phyloP scores from a whole-genome alignment of 2,888 invertebrate species.

The Agrotis segetum region DNA sequence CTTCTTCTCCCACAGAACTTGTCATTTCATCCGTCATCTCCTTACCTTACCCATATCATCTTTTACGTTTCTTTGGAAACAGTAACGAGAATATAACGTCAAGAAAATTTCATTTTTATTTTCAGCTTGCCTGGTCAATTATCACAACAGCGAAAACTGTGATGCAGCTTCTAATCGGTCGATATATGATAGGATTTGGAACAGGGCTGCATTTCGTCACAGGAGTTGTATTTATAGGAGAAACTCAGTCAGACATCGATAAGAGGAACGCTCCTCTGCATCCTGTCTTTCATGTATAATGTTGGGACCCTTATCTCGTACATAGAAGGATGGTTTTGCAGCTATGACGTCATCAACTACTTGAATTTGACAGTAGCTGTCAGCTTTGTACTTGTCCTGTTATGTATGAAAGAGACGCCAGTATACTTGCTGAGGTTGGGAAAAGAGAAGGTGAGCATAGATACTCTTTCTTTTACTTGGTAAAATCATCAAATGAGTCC shows the following conservation, averaged over 20 bases:
- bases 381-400: slow-evolving; percentile 56
- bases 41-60: no score
- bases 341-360: slow-evolving; percentile 70
- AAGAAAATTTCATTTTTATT: slow-evolving; percentile 40
- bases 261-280: slow-evolving; percentile 62
- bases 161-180: slow-evolving; percentile 77
- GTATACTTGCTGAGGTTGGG: slow-evolving; percentile 66
- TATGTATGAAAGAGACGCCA: slow-evolving; percentile 70
- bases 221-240: slow-evolving; percentile 88
- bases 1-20: no score
- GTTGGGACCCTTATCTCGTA: slow-evolving; percentile 68
- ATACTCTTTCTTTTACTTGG: no score
- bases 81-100: not conserved
- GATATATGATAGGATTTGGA: slow-evolving; percentile 88
- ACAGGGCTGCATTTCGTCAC: slow-evolving; percentile 76
- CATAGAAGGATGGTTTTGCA: slow-evolving; percentile 70
- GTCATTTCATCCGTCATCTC: no score
- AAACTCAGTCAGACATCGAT: slow-evolving; percentile 79
- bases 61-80: no score
- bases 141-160: slow-evolving; percentile 65
- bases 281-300: slow-evolving; percentile 58
- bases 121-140: slow-evolving; percentile 72
- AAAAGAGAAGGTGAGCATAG: slow-evolving; percentile 70
- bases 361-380: slow-evolving; percentile 60
- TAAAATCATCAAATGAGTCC: no score